phyloP scores from a whole-genome alignment of 1,140 invertebrate genomes.

The Pararge aegeria region DNA sequence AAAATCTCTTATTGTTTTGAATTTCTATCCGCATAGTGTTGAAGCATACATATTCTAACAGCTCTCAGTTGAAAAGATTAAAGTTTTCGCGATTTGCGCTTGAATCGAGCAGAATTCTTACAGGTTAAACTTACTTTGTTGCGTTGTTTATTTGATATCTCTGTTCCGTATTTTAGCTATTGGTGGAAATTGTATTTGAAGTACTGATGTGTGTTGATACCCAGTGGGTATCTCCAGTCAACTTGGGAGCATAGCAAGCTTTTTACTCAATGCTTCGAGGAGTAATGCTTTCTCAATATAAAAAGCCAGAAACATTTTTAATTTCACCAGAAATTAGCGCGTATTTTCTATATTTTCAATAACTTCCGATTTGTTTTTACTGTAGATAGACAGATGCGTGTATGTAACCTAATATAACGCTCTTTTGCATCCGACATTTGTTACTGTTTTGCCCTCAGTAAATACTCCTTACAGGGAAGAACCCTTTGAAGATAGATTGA shows the following conservation, averaged over 20 bases:
- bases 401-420: background rate
- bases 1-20: slow-evolving; percentile 38
- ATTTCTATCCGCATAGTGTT: slow-evolving; percentile 37
- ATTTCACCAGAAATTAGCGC: too few relatives aligned
- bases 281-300: too few relatives aligned
- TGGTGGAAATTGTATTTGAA: too few relatives aligned
- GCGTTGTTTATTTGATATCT: background rate
- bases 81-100: slow-evolving; percentile 42
- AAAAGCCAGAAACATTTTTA: too few relatives aligned
- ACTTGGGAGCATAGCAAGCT: too few relatives aligned
- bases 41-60: slow-evolving; percentile 46
- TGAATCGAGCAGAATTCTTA: slow-evolving; percentile 9
- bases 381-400: too few relatives aligned
- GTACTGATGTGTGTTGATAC: too few relatives aligned
- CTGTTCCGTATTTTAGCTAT: background rate
- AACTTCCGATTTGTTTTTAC: too few relatives aligned
- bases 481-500: slow-evolving; percentile 32
- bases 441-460: slow-evolving; percentile 24
- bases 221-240: too few relatives aligned
- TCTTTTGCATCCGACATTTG: slow-evolving; percentile 23
- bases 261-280: too few relatives aligned
- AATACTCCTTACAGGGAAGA: slow-evolving; percentile 29
- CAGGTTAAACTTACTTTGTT: slow-evolving; percentile 4
- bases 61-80: slow-evolving; percentile 42
- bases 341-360: too few relatives aligned